These are phyloP conservation scores for Leucophora obtusa DNA, from an alignment of 2,888 invertebrate genomes.

Conservation along the genomic window DNA sequence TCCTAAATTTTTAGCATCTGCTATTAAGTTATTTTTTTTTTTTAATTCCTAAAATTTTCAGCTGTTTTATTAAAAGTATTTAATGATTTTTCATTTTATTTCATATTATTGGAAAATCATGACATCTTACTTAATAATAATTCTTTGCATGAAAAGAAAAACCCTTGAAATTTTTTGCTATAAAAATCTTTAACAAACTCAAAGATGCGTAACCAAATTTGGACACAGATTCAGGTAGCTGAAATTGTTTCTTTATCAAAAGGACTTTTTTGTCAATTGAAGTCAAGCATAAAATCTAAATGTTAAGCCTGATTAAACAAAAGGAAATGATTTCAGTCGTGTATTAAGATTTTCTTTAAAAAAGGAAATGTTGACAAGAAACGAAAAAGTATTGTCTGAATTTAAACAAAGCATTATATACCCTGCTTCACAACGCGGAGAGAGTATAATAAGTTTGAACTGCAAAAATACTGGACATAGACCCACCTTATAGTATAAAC, in stretches of 20 bases:
- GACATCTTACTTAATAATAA: constrained; percentile 1
- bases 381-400: neutral
- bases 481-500: no score
- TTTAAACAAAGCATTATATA: neutral
- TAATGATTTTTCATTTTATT: neutral
- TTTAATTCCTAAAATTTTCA: neutral
- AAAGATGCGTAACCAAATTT: constrained; percentile 15
- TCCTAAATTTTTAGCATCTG: neutral
- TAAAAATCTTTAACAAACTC: constrained; percentile 14
- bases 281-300: constrained; percentile 19
- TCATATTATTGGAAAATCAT: neutral
- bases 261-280: neutral
- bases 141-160: neutral
- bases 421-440: no score
- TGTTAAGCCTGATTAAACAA: constrained; percentile 20
- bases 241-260: neutral
- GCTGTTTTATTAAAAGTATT: neutral
- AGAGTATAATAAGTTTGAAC: no score
- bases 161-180: constrained; percentile 2
- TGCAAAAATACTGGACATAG: no score
- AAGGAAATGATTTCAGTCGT: neutral
- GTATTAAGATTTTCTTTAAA: neutral
- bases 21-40: neutral
- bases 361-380: constrained; percentile 38
- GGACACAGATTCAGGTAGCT: constrained; percentile 24